Base-by-base conservation (phyloP, 1,140 invertebrate species). In the Nixonia krombeini region DNA sequence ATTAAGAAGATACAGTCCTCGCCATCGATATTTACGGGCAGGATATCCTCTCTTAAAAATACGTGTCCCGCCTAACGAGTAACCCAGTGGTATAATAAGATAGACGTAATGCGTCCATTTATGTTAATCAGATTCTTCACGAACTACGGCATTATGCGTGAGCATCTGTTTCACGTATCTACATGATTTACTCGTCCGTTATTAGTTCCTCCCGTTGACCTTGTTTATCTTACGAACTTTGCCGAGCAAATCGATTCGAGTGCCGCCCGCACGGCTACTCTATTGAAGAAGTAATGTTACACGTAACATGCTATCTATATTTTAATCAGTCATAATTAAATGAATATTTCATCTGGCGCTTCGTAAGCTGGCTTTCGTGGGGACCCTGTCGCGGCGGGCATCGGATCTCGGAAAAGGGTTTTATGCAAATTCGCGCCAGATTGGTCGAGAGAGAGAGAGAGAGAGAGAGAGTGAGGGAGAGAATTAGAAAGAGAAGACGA, bases 291-390 rank as follows among this genome's bases (percentile, higher is more conserved):
- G 66, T 74, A 78, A 75, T 75, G 64, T 70, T 66, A 71, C 71
- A 76, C 72, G 73, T 78, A 78, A 78, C 73, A 55, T 51, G 66
- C 76, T 77, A 79, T 79, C 78, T 79, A 79, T 79, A 80, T 80
- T 80, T 78, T 78, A 78, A 80, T 78, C 74, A 78, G 75, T 76
- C 72, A 78, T 79, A 79, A 79, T 80, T 78, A 80, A 79, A 80
- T 80, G 76, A 80, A 80, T 80, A 80, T 80, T 80, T 80, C 74
- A 79, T 79, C 73, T 42, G 63, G 59, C 64, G 72, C 61, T 72
- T 51, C 56, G 29, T 25, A 50, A 55, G 46, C 47, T n/a, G n/a
- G n/a, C n/a, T n/a, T 29, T 28, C 46, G 15, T 38, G 29, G 46
- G 46, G 46, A 17, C 13, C 10, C 26, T 33, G 23, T 28, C 23